Evolutionary conservation across 2,888 invertebrate genomes (phyloP).

Genomic region (Neoascia interrupta): DNA sequence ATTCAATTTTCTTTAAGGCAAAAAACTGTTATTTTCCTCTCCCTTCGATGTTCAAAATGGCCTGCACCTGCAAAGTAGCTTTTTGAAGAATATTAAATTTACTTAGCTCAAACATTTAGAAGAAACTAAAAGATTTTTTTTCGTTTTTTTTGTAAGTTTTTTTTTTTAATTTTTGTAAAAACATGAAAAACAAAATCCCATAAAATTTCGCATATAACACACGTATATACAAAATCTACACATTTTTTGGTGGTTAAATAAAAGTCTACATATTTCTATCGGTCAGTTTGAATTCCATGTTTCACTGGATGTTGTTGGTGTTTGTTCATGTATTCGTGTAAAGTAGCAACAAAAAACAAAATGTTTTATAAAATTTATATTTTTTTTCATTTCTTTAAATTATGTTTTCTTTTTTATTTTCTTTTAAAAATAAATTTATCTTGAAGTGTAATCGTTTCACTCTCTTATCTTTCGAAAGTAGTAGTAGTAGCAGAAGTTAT

Average conservation of each 20-base stretch:
- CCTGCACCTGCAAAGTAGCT: conserved; percentile 28
- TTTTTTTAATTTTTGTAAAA: conserved; percentile 52
- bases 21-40: neutral
- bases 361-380: conserved; percentile 63
- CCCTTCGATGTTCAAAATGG: conserved; percentile 20
- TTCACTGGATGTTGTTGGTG: conserved; percentile 17
- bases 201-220: conserved; percentile 38
- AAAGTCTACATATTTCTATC: conserved; percentile 35
- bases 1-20: conserved; percentile 7
- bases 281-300: conserved; percentile 34
- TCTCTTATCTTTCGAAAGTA: conserved; percentile 49
- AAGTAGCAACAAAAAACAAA: conserved; percentile 69
- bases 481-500: conserved; percentile 78
- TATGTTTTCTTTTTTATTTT: conserved; percentile 46
- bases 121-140: conserved; percentile 60
- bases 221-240: conserved; percentile 57
- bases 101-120: conserved; percentile 43
- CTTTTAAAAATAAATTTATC: conserved; percentile 51
- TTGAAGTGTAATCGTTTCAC: conserved; percentile 41
- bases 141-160: conserved; percentile 58
- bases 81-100: neutral
- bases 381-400: conserved; percentile 66
- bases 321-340: conserved; percentile 25
- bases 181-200: conserved; percentile 64
- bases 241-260: conserved; percentile 21